phyloP scores from a whole-genome alignment of 1,140 invertebrate species.

The Neodiprion lecontei region DNA sequence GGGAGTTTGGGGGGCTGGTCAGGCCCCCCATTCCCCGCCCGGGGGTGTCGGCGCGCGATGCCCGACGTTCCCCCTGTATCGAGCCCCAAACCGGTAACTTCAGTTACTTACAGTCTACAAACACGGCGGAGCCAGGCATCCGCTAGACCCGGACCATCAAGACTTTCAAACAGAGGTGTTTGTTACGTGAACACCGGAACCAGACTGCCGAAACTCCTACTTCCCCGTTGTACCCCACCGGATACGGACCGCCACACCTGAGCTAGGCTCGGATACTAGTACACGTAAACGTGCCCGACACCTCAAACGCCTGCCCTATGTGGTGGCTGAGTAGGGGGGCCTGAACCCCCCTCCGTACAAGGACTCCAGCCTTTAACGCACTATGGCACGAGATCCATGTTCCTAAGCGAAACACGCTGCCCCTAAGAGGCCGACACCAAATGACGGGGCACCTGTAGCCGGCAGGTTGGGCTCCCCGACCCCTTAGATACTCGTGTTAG shows the following conservation, averaged over 20 bases:
- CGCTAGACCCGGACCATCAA: background rate
- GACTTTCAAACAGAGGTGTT: background rate
- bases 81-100: background rate
- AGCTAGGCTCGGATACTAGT: background rate
- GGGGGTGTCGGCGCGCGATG: no score
- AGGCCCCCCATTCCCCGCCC: background rate
- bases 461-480: background rate
- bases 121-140: background rate
- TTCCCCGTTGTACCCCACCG: no score
- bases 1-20: background rate
- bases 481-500: background rate
- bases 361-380: background rate
- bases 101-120: background rate
- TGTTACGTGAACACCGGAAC: no score
- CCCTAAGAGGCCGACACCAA: background rate
- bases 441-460: background rate
- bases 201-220: no score
- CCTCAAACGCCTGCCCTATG: background rate
- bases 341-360: background rate
- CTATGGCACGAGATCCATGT: background rate
- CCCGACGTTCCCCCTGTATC: background rate
- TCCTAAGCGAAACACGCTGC: background rate
- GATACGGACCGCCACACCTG: background rate
- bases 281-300: background rate
- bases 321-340: background rate